Conservation (phyloP, 2,888 invertebrate genomes). For the Apotomis capreana region DNA sequence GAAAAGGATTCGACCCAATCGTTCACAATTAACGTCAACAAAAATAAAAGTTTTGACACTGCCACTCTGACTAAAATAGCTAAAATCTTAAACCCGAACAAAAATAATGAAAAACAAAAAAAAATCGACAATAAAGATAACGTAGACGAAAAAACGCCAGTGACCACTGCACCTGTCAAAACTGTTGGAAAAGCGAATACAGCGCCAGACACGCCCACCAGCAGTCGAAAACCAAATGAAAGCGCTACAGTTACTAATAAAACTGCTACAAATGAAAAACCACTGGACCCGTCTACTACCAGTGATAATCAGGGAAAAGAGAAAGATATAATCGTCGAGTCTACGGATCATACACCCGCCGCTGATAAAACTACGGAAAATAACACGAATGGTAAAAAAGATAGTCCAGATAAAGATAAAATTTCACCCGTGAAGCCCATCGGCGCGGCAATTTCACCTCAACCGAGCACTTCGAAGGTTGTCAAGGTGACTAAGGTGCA, state of each 20-base stretch:
- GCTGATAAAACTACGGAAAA: slow-evolving; percentile 26
- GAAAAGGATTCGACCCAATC: slow-evolving; percentile 14
- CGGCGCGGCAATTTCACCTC: slow-evolving; percentile 37
- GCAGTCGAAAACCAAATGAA: slow-evolving; percentile 18
- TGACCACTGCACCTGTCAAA: slow-evolving; percentile 45
- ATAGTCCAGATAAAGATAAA: slow-evolving; percentile 40
- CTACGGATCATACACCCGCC: slow-evolving; percentile 3
- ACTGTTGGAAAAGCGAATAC: slow-evolving; percentile 47
- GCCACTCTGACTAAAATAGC: slow-evolving; percentile 17
- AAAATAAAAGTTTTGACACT: slow-evolving; percentile 1
- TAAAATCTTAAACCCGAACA: slow-evolving; percentile 40
- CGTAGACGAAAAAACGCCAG: slow-evolving; percentile 45
- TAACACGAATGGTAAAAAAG: slow-evolving; percentile 41
- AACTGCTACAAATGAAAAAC: slow-evolving; percentile 41
- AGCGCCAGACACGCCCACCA: slow-evolving; percentile 9
- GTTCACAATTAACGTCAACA: slow-evolving; percentile 12
- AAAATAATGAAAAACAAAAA: slow-evolving; percentile 46
- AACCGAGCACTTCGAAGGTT: slow-evolving; percentile 28
- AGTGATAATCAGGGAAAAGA: slow-evolving; percentile 1
- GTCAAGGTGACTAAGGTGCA: slow-evolving; percentile 56
- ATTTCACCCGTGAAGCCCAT: slow-evolving; percentile 40
- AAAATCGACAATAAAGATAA: slow-evolving; percentile 50
- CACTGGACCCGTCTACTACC: background rate
- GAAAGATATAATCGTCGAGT: background rate
- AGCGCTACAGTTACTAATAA: background rate